A percentile compares a stretch with the other conserved stretches of the same genome.
These are phyloP conservation scores for Drosophila kanekoi DNA, from an alignment of 2,888 invertebrate species.

Conservation along the genomic window DNA sequence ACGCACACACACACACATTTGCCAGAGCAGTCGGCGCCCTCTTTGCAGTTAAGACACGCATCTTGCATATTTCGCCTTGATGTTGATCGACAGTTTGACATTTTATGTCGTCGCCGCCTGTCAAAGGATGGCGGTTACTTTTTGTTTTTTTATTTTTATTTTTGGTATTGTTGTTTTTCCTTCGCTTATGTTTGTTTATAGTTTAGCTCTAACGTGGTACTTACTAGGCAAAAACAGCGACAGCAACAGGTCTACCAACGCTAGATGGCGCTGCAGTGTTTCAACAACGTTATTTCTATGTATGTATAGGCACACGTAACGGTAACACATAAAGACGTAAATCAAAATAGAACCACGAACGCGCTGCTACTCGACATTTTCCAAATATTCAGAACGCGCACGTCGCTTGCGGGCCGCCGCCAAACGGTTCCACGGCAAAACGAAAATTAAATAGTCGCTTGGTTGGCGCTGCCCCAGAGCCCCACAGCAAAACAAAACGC, in stretches of 20 bases:
- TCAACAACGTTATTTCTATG: background rate
- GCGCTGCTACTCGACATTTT: slow-evolving; percentile 46
- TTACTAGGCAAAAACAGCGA: slow-evolving; percentile 30
- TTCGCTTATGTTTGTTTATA: slow-evolving; percentile 12
- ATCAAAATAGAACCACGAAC: slow-evolving; percentile 56
- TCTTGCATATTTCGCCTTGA: slow-evolving; percentile 79
- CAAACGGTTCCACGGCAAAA: slow-evolving; percentile 75
- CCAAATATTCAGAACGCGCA: slow-evolving; percentile 45
- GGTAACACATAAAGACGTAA: slow-evolving; percentile 24
- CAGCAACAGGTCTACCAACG: slow-evolving; percentile 28
- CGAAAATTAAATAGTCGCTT: slow-evolving; percentile 78
- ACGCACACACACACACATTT: slow-evolving; percentile 12
- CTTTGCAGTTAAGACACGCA: slow-evolving; percentile 72
- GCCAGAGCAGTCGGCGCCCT: slow-evolving; percentile 42
- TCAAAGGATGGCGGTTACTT: slow-evolving; percentile 70
- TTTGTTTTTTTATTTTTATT: slow-evolving; percentile 17
- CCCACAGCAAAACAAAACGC: slow-evolving; percentile 40
- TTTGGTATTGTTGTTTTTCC: slow-evolving; percentile 22
- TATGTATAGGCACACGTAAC: background rate
- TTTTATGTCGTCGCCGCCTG: slow-evolving; percentile 80
- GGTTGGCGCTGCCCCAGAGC: slow-evolving; percentile 55
- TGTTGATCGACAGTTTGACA: slow-evolving; percentile 84
- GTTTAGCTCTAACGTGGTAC: slow-evolving; percentile 33
- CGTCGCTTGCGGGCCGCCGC: slow-evolving; percentile 45
- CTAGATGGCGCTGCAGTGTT: slow-evolving; percentile 41